A percentile compares a stretch with the other conserved stretches of the same genome.
Conservation (phyloP, 2,113 vertebrate genomes). For the Ceuthmochares aereus region DNA sequence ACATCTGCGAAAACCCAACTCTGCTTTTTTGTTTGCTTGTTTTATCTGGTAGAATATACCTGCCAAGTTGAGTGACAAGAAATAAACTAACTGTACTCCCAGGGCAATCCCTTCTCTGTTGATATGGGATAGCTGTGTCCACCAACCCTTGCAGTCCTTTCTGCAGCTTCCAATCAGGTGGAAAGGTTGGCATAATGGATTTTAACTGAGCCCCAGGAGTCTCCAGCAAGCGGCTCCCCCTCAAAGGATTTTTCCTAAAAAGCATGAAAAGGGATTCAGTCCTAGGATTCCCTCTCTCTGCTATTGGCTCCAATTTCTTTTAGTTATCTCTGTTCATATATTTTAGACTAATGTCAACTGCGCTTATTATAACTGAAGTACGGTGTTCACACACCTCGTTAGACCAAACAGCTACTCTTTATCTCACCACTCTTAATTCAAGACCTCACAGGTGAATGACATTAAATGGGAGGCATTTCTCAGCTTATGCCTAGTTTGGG, state of each 20-base stretch:
- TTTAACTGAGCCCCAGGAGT: background rate
- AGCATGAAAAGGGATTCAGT: background rate
- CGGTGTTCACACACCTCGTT: fast-evolving
- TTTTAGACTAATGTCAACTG: background rate
- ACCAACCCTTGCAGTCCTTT: background rate
- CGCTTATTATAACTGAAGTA: background rate
- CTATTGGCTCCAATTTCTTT: background rate
- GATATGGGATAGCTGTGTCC: background rate
- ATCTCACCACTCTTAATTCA: background rate
- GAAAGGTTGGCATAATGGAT: background rate
- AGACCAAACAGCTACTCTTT: background rate
- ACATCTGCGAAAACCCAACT: background rate
- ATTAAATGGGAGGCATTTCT: background rate
- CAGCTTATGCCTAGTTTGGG: background rate
- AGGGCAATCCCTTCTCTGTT: background rate
- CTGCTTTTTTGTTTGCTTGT: background rate
- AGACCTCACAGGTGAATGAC: no score
- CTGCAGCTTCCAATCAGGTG: background rate
- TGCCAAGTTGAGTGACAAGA: background rate
- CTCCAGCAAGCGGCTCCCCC: fast-evolving
- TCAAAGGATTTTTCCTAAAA: background rate
- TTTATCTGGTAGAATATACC: background rate
- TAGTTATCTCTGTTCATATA: background rate
- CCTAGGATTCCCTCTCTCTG: background rate
- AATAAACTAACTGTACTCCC: background rate